Conservation (phyloP, 92 coral and sea anemone genomes). For the Nematostella vectensis region DNA sequence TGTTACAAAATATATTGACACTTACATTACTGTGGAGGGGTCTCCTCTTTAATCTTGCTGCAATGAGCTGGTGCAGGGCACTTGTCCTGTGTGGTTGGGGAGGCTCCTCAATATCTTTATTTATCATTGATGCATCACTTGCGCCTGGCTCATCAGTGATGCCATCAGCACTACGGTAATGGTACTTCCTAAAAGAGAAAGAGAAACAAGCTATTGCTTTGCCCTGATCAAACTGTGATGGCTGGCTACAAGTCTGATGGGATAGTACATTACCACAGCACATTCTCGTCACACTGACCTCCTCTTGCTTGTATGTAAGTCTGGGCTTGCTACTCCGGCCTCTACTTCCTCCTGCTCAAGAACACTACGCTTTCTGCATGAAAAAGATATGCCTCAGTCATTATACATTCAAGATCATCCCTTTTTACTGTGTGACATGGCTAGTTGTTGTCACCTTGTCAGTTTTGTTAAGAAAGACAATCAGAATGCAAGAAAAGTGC, state of each 20-base stretch:
- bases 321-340: neutral
- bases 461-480: too few relatives aligned
- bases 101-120: neutral
- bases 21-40: slow-evolving; percentile 3
- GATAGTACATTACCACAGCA: too few relatives aligned
- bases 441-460: too few relatives aligned
- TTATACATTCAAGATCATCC: too few relatives aligned
- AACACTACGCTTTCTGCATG: neutral
- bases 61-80: neutral
- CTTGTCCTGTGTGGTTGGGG: neutral
- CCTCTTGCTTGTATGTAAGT: neutral
- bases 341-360: neutral
- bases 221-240: too few relatives aligned
- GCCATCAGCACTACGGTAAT: neutral
- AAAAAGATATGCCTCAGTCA: too few relatives aligned
- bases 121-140: neutral
- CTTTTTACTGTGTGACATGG: too few relatives aligned
- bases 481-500: too few relatives aligned
- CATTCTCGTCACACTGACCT: too few relatives aligned
- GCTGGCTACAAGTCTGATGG: too few relatives aligned
- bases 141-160: neutral
- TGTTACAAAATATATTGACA: too few relatives aligned
- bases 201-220: too few relatives aligned
- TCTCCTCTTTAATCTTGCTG: slow-evolving; percentile 1
- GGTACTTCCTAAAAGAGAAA: neutral